These are phyloP conservation scores for Ephestia elutella DNA, from an alignment of 1,140 invertebrate genomes.

Conservation along the genomic window DNA sequence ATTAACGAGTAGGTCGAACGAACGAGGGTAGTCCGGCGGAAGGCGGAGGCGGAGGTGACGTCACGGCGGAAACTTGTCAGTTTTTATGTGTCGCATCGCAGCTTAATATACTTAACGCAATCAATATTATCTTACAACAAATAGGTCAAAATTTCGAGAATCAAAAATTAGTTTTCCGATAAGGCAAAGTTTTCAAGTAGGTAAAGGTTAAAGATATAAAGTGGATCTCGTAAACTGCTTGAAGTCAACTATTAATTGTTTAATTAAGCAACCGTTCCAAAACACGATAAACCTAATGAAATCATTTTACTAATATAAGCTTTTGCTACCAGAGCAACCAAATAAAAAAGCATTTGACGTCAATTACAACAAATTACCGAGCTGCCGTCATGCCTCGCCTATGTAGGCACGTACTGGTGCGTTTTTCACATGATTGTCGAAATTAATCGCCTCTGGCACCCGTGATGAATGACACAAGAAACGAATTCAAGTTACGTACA, in stretches of 20 bases:
- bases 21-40: constrained; percentile 53
- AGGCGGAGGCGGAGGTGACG: constrained; percentile 47
- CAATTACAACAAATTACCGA: neutral
- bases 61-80: constrained; percentile 47
- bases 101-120: no score
- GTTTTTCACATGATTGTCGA: constrained; percentile 55
- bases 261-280: no score
- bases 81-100: constrained; percentile 23
- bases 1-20: no score
- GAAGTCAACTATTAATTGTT: no score
- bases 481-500: constrained; percentile 64
- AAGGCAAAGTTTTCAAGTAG: no score
- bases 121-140: no score
- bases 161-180: no score
- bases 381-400: neutral
- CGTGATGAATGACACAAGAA: constrained; percentile 66
- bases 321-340: neutral
- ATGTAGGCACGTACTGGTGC: constrained; percentile 15
- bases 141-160: no score
- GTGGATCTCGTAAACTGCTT: no score
- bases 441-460: constrained; percentile 52
- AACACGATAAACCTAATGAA: no score
- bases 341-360: neutral
- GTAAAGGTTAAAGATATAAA: no score
- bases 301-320: no score